Evolutionary conservation across 2,888 invertebrate species (phyloP).

Genomic region (Leptopilina drosophilae): DNA sequence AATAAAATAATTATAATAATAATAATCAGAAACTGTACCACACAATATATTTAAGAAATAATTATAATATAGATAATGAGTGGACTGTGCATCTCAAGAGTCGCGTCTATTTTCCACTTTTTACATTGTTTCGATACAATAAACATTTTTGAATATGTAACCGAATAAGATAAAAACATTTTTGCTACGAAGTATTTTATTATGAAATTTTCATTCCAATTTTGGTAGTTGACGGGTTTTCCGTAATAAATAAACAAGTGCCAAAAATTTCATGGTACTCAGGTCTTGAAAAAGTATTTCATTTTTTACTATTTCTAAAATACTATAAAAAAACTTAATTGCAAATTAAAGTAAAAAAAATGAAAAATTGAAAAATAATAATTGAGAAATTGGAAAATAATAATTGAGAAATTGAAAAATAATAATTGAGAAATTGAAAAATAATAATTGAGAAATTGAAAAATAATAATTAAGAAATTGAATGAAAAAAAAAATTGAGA

Average conservation of each 20-base stretch:
- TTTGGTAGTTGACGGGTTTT: background rate
- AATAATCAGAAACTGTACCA: constrained; percentile 28
- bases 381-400: too few relatives aligned
- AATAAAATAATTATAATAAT: background rate
- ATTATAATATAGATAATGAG: background rate
- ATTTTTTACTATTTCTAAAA: background rate
- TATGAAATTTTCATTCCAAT: constrained; percentile 35
- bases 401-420: too few relatives aligned
- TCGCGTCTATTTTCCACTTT: constrained; percentile 36
- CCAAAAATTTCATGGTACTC: constrained; percentile 20
- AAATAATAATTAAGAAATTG: too few relatives aligned
- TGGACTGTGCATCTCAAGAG: constrained; percentile 19
- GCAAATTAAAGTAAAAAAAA: too few relatives aligned
- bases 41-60: background rate
- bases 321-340: too few relatives aligned
- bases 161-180: constrained; percentile 52
- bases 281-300: background rate
- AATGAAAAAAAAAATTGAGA: too few relatives aligned
- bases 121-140: constrained; percentile 44
- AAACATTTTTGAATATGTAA: constrained; percentile 42
- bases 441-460: too few relatives aligned
- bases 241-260: background rate
- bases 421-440: too few relatives aligned
- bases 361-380: too few relatives aligned
- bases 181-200: constrained; percentile 57